Evolutionary conservation across 1,140 invertebrate genomes (phyloP), one percentile per base, ranked within the genome.

Genomic region (Aleiodes sp.): DNA sequence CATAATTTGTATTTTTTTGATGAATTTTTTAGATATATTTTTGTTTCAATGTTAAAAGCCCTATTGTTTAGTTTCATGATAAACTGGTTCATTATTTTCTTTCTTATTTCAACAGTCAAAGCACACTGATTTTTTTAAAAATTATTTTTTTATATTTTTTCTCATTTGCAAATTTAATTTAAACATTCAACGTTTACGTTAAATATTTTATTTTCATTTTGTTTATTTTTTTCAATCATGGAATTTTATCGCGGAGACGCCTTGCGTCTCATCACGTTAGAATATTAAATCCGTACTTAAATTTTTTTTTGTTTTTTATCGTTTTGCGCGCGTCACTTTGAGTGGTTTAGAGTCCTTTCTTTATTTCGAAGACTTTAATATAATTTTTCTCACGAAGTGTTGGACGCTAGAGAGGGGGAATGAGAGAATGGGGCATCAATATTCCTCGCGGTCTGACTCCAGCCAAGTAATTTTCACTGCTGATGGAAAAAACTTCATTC

Each of bases 341-440:
- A 52, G 21, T 7, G 46, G 70, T 77, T 78, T 77, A 77, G 67
- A 78, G 72, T 75, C 70, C 68, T 65, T 6, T 52, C 12, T 52
- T 52, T 24, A 52, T 2, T 24, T 52, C 21, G 19, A 52, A 21
- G 46, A 24, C 46, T 52, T 46, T 46, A 46, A n/a, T 14, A 16
- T 4, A 21, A 52, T 52, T 26, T 52, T n/a, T n/a, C n/a, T 26
- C 46, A 52, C 21, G 46, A 3, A 52, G 46, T 52, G 7, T n/a
- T 43, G 39, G 39, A 43, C 39, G 19, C 39, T 26, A 39, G 37
- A 12, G 3, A 16, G 39, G 21, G 19, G 46, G 21, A 24, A 52
- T 52, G 39, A 12, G 19, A 21, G 21, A 24, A 52, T 52, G 21
- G 16, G 41, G 41, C 19, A 21, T 52, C 12, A 52, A 52, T 52